Evolutionary conservation across 1,140 invertebrate genomes (phyloP).

Genomic region (Halictus rubicundus): DNA sequence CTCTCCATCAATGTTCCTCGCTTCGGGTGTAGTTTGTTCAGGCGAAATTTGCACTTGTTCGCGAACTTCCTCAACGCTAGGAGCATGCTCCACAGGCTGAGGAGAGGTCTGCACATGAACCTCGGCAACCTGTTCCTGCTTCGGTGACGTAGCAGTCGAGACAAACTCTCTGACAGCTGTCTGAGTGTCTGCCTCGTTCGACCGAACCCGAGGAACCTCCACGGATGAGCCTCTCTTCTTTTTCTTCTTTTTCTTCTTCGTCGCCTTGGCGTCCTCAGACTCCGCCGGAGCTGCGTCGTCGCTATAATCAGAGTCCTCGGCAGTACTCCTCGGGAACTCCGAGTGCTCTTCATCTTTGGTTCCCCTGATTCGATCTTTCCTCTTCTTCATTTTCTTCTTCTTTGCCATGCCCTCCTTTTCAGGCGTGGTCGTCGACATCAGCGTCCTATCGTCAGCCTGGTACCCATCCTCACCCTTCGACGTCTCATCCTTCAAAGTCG

Average conservation of each 20-base stretch:
- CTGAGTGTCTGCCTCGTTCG: constrained; percentile 80
- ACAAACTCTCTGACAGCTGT: constrained; percentile 73
- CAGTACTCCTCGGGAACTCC: constrained; percentile 69
- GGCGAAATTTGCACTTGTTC: constrained; percentile 77
- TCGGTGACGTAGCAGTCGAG: constrained; percentile 59
- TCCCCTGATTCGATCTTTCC: constrained; percentile 80
- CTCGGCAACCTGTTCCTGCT: constrained; percentile 61
- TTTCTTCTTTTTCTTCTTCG: constrained; percentile 62
- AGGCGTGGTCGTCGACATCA: constrained; percentile 74
- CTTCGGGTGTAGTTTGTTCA: neutral
- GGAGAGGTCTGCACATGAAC: constrained; percentile 75
- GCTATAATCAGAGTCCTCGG: constrained; percentile 70
- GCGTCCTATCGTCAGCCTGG: constrained; percentile 82
- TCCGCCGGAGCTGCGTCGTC: constrained; percentile 60
- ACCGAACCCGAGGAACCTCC: neutral
- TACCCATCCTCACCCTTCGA: constrained; percentile 79
- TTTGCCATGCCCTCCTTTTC: constrained; percentile 67
- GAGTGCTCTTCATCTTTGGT: constrained; percentile 69
- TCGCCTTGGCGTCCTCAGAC: constrained; percentile 21
- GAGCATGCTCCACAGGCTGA: no score
- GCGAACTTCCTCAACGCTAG: constrained; percentile 26
- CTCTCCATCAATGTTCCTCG: constrained; percentile 50
- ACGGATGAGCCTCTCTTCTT: constrained; percentile 67
- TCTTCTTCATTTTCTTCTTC: constrained; percentile 81
- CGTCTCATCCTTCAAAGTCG: constrained; percentile 75